Evolutionary conservation across 2,113 vertebrate genomes (phyloP), one percentile per base, ranked within the genome.

Genomic region (Carassius gibelio): DNA sequence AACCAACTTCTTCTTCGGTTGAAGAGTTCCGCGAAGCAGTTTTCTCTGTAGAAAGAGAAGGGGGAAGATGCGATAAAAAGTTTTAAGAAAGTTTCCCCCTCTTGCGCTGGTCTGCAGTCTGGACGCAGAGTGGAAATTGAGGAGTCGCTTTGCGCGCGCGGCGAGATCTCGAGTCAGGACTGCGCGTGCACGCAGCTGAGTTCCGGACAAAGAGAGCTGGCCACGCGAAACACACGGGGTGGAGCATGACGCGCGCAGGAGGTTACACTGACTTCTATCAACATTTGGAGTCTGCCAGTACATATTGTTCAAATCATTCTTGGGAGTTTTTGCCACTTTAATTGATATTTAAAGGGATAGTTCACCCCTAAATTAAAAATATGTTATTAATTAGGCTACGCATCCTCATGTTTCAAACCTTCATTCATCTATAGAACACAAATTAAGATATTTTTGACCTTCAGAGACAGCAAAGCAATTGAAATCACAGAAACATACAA

Each of bases 161-260:
- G 71, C 88, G 71, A 86, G 81, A 83, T 84, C 88, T 86, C 86
- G 66, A 74, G 77, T 75, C 76, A 72, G 66, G 34, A 55, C 79
- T 71, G 88, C 88, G 93, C 93, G 89, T 89, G 87, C 85, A 81
- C 74, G 77, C 62, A 76, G 80, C 81, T 71, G 81, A 89, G 83
- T 87, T 90, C 90, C 89, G 88, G 94, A 95, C 94, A 95, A 95
- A 94, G 94, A 93, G 85, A 64, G 64, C 86, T 88, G 92, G 94
- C 88, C 85, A 89, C 61, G 85, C 76, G 89, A 88, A 94, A 93
- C 88, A 94, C 93, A 91, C 88, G 94, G 94, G 90, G 84, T 92
- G 94, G 94, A 95, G 89, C 88, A 1, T 75, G 93, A 91, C 93
- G 89, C 87, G 68, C 89, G 92, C 52, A 75, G 85, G 78, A n/a